Base-by-base conservation (phyloP, 2,797 vertebrate genomes). In the Taenioides sp. region DNA sequence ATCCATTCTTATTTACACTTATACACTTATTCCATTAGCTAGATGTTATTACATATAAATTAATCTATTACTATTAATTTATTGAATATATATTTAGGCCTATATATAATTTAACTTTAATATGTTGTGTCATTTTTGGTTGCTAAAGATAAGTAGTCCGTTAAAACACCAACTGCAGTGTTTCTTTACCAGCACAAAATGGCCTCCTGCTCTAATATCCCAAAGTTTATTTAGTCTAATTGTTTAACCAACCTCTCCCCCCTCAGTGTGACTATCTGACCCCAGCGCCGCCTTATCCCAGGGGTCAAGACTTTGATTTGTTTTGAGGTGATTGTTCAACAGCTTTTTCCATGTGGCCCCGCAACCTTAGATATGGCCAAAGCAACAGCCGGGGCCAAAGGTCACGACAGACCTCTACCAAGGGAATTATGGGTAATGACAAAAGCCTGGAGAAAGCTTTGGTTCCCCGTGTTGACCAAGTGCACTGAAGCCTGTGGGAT, bases 241-340 rank as follows among this genome's bases (percentile, higher is more conserved):
- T 37, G 83, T 83, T 58, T 58, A 88, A 86, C 72, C 74, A 76
- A 70, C 72, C 71, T 67, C 75, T 76, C 34, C 72, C 72, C 76
- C 77, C 85, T 37, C 84, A 77, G 82, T 90, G 84, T 83, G 82
- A 54, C 75, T 61, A 72, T 20, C 69, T 23, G 68, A 79, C 88
- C 86, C 78, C 18, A 6, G 66, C 78, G 77, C 83, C 82, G 0
- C 27, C 72, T 66, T 54, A 40, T 71, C 83, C 60, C 40, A 54
- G 7, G 75, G 88, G 90, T 93, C 87, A 88, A 87, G 82, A 88
- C 88, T 87, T 88, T 90, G 90, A 92, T 91, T 93, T 86, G 82
- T 83, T 85, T 12, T 1, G 25, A 2, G 85, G 84, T 57, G 84
- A 86, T 87, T 84, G 85, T 82, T 75, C 86, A 80, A 89, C 84